Base-by-base conservation (phyloP, 2,797 vertebrate genomes). In the Smutsia gigantea region DNA sequence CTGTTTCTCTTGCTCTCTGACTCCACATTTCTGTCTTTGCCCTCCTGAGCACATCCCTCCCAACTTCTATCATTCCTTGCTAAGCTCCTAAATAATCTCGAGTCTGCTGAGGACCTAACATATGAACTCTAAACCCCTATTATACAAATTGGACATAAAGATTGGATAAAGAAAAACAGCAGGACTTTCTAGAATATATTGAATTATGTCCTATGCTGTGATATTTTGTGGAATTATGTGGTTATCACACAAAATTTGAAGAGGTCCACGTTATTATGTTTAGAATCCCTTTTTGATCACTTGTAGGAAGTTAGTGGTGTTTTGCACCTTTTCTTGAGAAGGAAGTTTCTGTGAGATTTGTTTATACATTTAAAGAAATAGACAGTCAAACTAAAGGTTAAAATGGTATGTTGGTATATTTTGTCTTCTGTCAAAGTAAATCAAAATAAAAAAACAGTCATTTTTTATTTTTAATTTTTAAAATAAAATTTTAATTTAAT, bases 401-500 rank as follows among this genome's bases (percentile, higher is more conserved):
- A 82, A 81, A 89, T 61, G 42, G 72, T 78, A 90, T 61, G 37
- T 66, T 91, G 49, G 7, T 53, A 29, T 17, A 79, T 66, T 93
- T 68, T 93, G 19, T 81, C 57, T 90, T 85, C 37, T 88, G 25
- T 82, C 88, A 88, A 90, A 92, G 7, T 85, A 51, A 92, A 81
- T 18, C 14, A 77, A 90, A 78, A 49, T 81, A 21, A 83, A 81
- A 78, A 34, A 14, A 74, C 42, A 74, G 37, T 39, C 39, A 39
- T 39, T 39, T 39, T 39, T 39, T 39, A 39, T 39, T 39, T 39
- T 39, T 39, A 39, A 39, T 39, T 39, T 39, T 39, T 39, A 39
- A 39, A 39, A 39, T 39, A 39, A 39, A 39, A 39, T 7, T 39
- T 39, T 39, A 39, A 39, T 39, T 7, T 39, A 6, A 39, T 39